Conservation (phyloP, 2,113 vertebrate species). For the Genyomyrus donnyi region DNA sequence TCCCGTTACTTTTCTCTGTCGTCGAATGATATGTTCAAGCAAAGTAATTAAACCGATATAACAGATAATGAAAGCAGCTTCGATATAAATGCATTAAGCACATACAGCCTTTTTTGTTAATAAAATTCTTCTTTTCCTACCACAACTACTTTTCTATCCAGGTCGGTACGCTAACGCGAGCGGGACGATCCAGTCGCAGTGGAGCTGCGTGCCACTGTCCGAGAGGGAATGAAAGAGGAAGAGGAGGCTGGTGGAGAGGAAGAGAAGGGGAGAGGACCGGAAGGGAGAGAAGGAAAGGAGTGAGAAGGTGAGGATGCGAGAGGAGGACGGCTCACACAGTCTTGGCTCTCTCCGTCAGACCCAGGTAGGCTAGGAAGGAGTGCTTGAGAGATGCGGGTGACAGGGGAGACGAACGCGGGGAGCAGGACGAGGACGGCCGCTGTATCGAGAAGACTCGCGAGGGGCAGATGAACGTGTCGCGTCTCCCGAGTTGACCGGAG, state of each 20-base stretch:
- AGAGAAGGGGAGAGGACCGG: not conserved
- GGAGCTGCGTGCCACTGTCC: slow-evolving; percentile 46
- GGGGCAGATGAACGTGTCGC: slow-evolving; percentile 63
- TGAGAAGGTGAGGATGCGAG: not conserved
- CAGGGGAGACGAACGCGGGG: slow-evolving; percentile 57
- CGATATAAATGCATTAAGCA: slow-evolving; percentile 86
- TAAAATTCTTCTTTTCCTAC: slow-evolving; percentile 34
- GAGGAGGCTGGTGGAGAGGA: slow-evolving; percentile 18
- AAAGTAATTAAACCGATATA: slow-evolving; percentile 59
- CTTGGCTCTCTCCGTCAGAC: slow-evolving; percentile 88
- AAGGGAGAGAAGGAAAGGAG: not conserved
- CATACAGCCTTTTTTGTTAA: slow-evolving; percentile 66
- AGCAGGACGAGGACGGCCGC: slow-evolving; percentile 43
- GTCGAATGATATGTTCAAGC: slow-evolving; percentile 31
- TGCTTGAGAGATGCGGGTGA: slow-evolving; percentile 83
- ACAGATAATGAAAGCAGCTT: slow-evolving; percentile 85
- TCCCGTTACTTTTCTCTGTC: slow-evolving; percentile 48
- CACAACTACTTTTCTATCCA: slow-evolving; percentile 54
- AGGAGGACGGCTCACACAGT: slow-evolving; percentile 71
- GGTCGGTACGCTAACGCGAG: slow-evolving; percentile 60
- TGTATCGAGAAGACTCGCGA: slow-evolving; percentile 24
- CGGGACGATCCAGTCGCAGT: slow-evolving; percentile 64
- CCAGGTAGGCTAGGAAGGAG: slow-evolving; percentile 97
- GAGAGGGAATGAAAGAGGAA: slow-evolving; percentile 11
- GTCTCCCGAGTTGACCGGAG: slow-evolving; percentile 76